Base-by-base conservation (phyloP, 2,888 invertebrate species). In the Eupithecia insigniata region DNA sequence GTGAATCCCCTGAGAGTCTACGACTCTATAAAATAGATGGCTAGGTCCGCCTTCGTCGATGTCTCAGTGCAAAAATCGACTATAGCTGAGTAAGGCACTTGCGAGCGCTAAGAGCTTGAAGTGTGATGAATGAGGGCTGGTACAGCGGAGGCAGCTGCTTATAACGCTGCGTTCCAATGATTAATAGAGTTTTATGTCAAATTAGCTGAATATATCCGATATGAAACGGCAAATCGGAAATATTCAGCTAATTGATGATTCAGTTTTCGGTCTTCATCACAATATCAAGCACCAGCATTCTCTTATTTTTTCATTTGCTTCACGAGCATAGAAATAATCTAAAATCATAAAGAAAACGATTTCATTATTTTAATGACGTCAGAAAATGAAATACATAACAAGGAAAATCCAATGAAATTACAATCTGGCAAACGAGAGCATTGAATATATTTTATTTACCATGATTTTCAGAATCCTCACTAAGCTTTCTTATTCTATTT, bases 61-160 rank as follows among this genome's bases (percentile, higher is more conserved):
- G 75, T 81, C 76, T 75, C 69, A 73, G 74, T 70, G 71, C 68
- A 71, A 62, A 65, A 74, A 70, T 77, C 69, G 30, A 62, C 32
- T 62, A 32, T 62, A 76, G 71, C 72, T 76, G 72, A 72, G 72
- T 86, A 85, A 87, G 90, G 91, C 91, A 92, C 92, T 93, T 92
- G 90, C 86, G 85, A 87, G 75, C 67, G 71, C 74, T 76, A 70
- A 76, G 86, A 86, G 87, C 84, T 92, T 89, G 89, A 91, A 92
- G 90, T 91, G 90, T 93, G 93, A 93, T 92, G 91, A 90, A 92
- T 89, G 91, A 89, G 89, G 82, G 85, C 80, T 81, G 80, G 80
- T 76, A 72, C 79, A 81, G 78, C 77, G 83, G 85, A 86, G 84
- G 80, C 84, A 85, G 82, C 81, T 87, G 89, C 69, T 69, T 36